Conservation (phyloP, 2,113 vertebrate genomes). For the Melanerpes formicivorus region DNA sequence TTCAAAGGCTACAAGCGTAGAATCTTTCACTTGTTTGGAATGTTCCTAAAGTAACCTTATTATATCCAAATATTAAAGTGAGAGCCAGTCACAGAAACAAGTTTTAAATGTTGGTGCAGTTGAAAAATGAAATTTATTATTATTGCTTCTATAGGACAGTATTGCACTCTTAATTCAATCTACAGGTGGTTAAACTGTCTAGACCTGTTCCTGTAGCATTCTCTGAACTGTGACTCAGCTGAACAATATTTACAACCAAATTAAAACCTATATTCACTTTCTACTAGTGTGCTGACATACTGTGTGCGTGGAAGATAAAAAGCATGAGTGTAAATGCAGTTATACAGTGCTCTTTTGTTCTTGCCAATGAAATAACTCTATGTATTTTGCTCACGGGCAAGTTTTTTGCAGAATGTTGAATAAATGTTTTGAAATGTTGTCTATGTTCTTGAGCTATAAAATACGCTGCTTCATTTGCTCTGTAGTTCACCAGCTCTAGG, state of each 20-base stretch:
- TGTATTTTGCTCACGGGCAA: not conserved
- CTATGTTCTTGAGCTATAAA: not conserved
- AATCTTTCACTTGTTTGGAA: not conserved
- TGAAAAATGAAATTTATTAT: not conserved
- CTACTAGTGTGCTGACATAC: not conserved
- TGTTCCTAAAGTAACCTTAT: not conserved
- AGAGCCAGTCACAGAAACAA: not conserved
- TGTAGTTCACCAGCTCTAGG: not conserved
- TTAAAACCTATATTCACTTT: not conserved
- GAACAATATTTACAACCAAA: not conserved
- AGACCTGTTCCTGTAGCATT: not conserved
- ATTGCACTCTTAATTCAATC: not conserved
- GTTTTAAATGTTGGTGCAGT: not conserved
- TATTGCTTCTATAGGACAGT: not conserved
- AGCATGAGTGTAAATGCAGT: not conserved
- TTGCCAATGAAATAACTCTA: not conserved
- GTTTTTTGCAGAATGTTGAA: conserved; percentile 21
- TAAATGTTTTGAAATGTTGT: not conserved
- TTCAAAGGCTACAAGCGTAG: not conserved
- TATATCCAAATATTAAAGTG: not conserved
- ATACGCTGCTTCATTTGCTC: not conserved
- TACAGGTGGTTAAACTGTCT: not conserved
- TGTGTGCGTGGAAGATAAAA: not conserved
- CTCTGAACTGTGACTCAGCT: not conserved
- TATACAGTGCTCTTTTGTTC: not conserved